Base-by-base conservation (phyloP, 2,113 vertebrate genomes). In the Vulpes ferrilata region DNA sequence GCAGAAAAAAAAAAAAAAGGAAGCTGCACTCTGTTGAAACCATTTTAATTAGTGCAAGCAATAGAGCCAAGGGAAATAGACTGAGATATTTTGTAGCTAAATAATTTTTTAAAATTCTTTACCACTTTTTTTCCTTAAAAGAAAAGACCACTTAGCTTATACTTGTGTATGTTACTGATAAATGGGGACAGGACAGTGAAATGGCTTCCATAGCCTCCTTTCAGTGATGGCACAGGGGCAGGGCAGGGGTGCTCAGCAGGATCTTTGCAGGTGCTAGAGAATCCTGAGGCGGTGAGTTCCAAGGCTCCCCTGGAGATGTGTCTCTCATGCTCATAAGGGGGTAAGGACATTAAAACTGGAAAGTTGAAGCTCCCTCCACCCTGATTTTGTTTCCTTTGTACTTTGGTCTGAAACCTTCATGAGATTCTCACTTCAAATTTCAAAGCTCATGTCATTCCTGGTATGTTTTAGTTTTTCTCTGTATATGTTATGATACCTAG, bases 41-140 rank as follows among this genome's bases (percentile, higher is more conserved):
- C 93, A 96, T 93, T 97, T 98, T 99, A 99, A 99, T 99, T 98
- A 98, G 97, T 89, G 43, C 80, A 93, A 97, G 71, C 88, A 95
- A 98, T 11, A 88, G 97, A 92, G 91, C 89, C 96, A 88, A 98
- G 90, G 96, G 97, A 98, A 98, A 98, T 91, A 98, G 97, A 97
- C 95, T 82, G 97, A 98, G 96, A 95, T 90, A 97, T 96, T 96
- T 97, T 85, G 87, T 64, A 88, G 96, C 73, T 65, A 59, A 85
- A 74, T 13, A 87, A 32, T 62, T 76, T 71, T 65, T 23, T 0
- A 23, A 80, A 93, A 69, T 83, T 73, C 82, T 51, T 0, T 96
- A 97, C 97, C 96, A 97, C 97, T 97, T 97, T 95, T 97, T 97
- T 96, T 84, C 87, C 88, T 85, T 86, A 76, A 84, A 88, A 76